Percentiles rank a stretch among this genome's conserved stretches.
Evolutionary conservation across 2,113 vertebrate species (phyloP).

Genomic region (Lophius piscatorius): DNA sequence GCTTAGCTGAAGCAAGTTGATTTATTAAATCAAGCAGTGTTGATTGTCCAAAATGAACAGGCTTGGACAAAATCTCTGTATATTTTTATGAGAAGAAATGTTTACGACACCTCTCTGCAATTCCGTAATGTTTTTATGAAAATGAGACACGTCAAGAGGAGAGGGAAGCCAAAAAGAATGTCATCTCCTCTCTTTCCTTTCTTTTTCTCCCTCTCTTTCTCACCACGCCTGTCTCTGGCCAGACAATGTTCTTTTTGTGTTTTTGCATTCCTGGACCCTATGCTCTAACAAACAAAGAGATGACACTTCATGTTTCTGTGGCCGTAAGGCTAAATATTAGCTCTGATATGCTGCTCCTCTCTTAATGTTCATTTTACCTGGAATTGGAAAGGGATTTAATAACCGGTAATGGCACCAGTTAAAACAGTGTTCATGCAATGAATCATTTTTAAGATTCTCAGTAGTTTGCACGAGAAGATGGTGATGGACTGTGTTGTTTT

Average conservation of each 20-base stretch:
- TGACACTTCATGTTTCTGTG: constrained; percentile 73
- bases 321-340: constrained; percentile 68
- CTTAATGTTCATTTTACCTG: constrained; percentile 36
- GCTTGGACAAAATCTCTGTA: constrained; percentile 3
- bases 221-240: constrained; percentile 77
- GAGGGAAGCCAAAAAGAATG: constrained; percentile 33
- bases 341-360: constrained; percentile 41
- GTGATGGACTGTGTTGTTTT: too few relatives aligned
- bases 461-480: too few relatives aligned
- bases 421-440: too few relatives aligned
- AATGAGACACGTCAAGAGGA: constrained; percentile 4
- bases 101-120: too few relatives aligned
- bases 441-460: too few relatives aligned
- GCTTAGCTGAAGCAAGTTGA: constrained; percentile 3
- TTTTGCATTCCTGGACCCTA: constrained; percentile 78
- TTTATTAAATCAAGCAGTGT: constrained; percentile 25
- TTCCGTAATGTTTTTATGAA: constrained; percentile 15
- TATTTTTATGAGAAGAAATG: constrained; percentile 11
- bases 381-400: not conserved
- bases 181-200: constrained; percentile 38
- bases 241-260: constrained; percentile 83
- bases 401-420: too few relatives aligned
- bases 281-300: constrained; percentile 77
- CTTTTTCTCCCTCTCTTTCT: constrained; percentile 65
- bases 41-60: constrained; percentile 11